A percentile compares a stretch with the other conserved stretches of the same genome.
These are phyloP conservation scores for Phytoseiulus persimilis DNA, from an alignment of 2,888 invertebrate genomes.

Conservation along the genomic window DNA sequence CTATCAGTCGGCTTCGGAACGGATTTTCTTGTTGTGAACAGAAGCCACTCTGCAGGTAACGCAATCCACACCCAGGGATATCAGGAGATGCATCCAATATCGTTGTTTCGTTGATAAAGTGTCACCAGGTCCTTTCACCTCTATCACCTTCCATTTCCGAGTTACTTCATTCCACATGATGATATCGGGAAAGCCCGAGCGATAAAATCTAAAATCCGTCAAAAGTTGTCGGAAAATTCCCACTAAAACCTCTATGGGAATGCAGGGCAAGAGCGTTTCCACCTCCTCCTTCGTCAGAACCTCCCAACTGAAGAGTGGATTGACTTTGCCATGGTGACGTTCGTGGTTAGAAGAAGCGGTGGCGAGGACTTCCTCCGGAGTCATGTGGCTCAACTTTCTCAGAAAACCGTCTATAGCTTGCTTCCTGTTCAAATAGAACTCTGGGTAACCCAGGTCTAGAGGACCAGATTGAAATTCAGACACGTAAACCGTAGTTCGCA, in stretches of 20 bases:
- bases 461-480: slow-evolving; percentile 33
- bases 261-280: background rate
- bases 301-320: slow-evolving; percentile 36
- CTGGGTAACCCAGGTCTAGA: slow-evolving; percentile 12
- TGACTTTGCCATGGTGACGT: background rate
- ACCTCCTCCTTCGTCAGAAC: background rate
- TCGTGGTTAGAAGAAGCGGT: background rate
- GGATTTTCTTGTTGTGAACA: slow-evolving; percentile 23
- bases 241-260: background rate
- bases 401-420: background rate
- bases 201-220: slow-evolving; percentile 21
- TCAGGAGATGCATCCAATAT: slow-evolving; percentile 36
- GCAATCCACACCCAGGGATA: slow-evolving; percentile 26
- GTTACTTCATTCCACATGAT: slow-evolving; percentile 15
- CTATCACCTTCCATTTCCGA: slow-evolving; percentile 16
- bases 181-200: slow-evolving; percentile 22
- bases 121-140: slow-evolving; percentile 26
- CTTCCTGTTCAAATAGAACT: slow-evolving; percentile 12
- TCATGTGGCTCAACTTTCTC: background rate
- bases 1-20: too few species aligned
- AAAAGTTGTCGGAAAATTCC: slow-evolving; percentile 26
- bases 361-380: background rate
- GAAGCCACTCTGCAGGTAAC: slow-evolving; percentile 8
- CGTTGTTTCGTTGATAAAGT: slow-evolving; percentile 8
- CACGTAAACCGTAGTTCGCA: background rate